Evolutionary conservation across 2,113 vertebrate genomes (phyloP), one percentile per base, ranked within the genome.

Genomic region (Psophia crepitans): DNA sequence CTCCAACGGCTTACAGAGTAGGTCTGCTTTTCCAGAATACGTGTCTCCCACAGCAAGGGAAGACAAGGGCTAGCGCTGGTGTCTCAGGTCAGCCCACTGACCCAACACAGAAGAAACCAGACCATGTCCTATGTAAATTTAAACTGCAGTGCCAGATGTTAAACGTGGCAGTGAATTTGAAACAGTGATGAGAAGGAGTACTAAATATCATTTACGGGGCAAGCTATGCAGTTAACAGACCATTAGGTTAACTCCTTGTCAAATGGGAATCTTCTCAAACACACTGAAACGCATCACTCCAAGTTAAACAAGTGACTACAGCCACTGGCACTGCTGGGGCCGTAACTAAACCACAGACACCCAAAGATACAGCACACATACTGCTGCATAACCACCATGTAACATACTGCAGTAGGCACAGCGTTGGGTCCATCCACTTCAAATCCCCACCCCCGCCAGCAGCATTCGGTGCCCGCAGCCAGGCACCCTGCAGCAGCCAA

Each of bases 331-430:
- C 75, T 22, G 27, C 71, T 17, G 21, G 20, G 26, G 58, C 43
- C 39, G 2, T 15, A 28, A 49, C 26, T 35, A 56, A 77, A 54
- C 11, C 58, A 22, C 20, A 28, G 65, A 9, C 24, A 37, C 35
- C 20, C 12, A 14, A 37, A 60, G 35, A 46, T 14, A 10, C 0
- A 11, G 35, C 35, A 10, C 2, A 11, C 0, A 1, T 20, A 21
- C 53, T 4, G 0, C n/a, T 9, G 5, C 5, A 3, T 6, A 30
- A 4, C 11, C 4, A 12, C 28, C 28, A 8, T 2, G 0, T 2
- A 5, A 12, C 24, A 4, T 3, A 8, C 0, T 2, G 39, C 64
- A 14, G 49, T 1, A 11, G 24, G 44, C 33, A 14, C 27, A 30
- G 75, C 37, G 32, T 8, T 4, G 5, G 23, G 17, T 46, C 41